phyloP scores from a whole-genome alignment of 2,113 vertebrate genomes.

The Alouatta palliata region DNA sequence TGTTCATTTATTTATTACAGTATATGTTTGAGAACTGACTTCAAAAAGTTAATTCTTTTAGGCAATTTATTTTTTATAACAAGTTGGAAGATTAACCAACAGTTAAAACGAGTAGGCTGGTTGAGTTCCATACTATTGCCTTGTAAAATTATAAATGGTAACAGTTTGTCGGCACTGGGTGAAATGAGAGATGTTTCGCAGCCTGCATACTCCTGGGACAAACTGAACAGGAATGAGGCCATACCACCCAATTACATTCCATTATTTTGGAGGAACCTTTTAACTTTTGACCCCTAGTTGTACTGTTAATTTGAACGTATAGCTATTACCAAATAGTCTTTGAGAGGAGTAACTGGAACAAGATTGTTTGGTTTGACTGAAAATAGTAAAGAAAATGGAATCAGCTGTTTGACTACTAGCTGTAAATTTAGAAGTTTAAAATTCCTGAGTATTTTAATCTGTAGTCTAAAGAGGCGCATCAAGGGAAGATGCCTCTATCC shows the following conservation, averaged over 20 bases:
- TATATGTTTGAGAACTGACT: slow-evolving; percentile 34
- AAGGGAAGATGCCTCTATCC: not conserved
- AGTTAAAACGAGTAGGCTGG: not conserved
- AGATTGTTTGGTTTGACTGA: not conserved
- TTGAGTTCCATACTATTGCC: not conserved
- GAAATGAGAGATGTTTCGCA: not conserved
- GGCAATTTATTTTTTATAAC: not conserved
- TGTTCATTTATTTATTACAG: not conserved
- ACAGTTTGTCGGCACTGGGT: not conserved
- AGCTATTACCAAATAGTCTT: not conserved
- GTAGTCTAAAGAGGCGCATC: not conserved
- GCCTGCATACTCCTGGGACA: not conserved
- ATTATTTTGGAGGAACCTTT: slow-evolving; percentile 19
- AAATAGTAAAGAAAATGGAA: not conserved
- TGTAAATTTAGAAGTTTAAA: not conserved
- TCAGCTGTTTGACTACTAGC: not conserved
- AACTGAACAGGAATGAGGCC: not conserved
- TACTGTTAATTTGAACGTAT: not conserved
- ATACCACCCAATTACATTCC: not conserved
- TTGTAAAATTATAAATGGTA: not conserved
- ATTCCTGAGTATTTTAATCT: not conserved
- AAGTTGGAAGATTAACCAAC: not conserved
- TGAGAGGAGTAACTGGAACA: not conserved
- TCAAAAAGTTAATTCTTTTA: not conserved
- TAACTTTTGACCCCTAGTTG: not conserved